Evolutionary conservation across 1,140 invertebrate genomes (phyloP).

Genomic region (Teleogryllus occipitalis): DNA sequence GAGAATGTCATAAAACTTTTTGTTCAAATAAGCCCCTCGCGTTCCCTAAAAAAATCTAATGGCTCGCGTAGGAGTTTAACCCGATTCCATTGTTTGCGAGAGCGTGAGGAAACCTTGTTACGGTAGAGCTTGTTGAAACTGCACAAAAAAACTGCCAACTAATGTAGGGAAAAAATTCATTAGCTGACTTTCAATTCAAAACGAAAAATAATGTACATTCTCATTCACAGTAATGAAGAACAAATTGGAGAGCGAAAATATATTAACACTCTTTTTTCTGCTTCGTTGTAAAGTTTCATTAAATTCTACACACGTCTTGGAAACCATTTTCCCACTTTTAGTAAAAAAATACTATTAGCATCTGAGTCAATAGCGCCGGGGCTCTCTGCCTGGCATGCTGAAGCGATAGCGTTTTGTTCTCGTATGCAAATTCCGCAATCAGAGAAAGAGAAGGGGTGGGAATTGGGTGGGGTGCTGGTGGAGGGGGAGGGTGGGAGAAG

Average conservation of each 20-base stretch:
- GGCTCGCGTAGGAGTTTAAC: background rate
- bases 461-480: too few species aligned
- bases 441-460: background rate
- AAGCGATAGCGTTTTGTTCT: background rate
- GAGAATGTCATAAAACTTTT: constrained; percentile 1
- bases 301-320: background rate
- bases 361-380: too few species aligned
- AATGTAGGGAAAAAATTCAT: background rate
- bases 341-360: background rate
- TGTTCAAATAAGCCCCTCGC: constrained; percentile 3
- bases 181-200: constrained; percentile 1
- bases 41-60: background rate
- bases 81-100: background rate
- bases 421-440: background rate
- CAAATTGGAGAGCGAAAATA: background rate
- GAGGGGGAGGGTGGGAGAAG: too few species aligned
- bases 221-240: background rate
- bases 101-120: background rate
- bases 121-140: background rate
- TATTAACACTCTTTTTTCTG: background rate
- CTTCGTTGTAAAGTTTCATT: background rate
- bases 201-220: background rate
- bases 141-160: background rate
- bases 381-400: background rate
- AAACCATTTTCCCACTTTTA: background rate